Conservation (phyloP, 1,140 invertebrate species). For the Ptiloglossa arizonensis region DNA sequence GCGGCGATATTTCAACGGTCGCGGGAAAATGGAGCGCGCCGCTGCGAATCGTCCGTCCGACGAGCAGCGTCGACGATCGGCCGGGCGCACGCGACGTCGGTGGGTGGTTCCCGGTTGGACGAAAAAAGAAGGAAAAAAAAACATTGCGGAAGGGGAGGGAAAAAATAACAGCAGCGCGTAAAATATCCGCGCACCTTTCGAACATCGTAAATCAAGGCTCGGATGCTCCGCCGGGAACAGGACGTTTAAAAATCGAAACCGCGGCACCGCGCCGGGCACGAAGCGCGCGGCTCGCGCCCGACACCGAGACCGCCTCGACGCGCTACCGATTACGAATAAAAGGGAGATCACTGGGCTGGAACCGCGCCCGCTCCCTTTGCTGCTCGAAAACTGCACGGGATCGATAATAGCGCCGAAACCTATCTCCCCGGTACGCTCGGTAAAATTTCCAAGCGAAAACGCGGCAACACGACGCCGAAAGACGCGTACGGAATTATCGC, state of each 20-base stretch:
- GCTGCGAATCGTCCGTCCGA: slow-evolving; percentile 4
- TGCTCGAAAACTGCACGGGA: slow-evolving; percentile 44
- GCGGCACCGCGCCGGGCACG: not conserved
- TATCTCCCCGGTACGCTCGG: slow-evolving; percentile 22
- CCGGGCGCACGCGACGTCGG: slow-evolving; percentile 9
- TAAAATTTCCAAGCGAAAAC: slow-evolving; percentile 30
- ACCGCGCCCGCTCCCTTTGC: slow-evolving; percentile 45
- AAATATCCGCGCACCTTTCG: slow-evolving; percentile 52
- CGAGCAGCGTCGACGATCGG: slow-evolving; percentile 25
- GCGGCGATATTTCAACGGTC: slow-evolving; percentile 46
- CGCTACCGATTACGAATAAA: slow-evolving; percentile 46
- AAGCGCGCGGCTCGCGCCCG: not conserved
- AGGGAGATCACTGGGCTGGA: slow-evolving; percentile 57
- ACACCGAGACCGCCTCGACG: slow-evolving; percentile 19
- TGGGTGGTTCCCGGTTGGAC: too few relatives aligned
- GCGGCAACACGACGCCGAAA: not conserved
- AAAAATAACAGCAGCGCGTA: slow-evolving; percentile 30
- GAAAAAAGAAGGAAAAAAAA: not conserved
- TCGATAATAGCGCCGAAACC: slow-evolving; percentile 51
- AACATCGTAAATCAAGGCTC: slow-evolving; percentile 56
- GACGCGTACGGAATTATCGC: too few relatives aligned
- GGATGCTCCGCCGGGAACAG: not conserved
- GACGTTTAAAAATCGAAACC: slow-evolving; percentile 53
- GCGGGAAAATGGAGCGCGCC: slow-evolving; percentile 4
- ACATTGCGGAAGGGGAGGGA: too few relatives aligned